These are phyloP conservation scores for Arvicanthis niloticus DNA, from an alignment of 2,113 vertebrate species.

Conservation along the genomic window DNA sequence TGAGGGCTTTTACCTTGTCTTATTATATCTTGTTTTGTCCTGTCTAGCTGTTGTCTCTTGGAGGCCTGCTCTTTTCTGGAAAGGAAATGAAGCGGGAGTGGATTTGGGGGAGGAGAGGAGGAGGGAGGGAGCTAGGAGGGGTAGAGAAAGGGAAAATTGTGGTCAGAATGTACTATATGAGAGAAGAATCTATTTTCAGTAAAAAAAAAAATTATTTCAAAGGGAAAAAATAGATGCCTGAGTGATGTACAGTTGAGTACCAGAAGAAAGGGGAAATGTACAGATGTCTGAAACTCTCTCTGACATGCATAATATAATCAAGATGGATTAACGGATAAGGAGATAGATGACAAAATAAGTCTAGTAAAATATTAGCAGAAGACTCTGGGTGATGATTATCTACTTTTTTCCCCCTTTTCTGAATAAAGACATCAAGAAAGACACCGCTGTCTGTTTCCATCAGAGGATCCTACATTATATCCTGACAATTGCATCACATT, in stretches of 20 bases:
- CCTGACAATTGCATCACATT: background rate
- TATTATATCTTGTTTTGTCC: background rate
- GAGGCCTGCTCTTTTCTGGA: background rate
- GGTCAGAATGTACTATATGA: background rate
- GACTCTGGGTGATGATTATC: background rate
- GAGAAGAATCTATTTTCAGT: background rate
- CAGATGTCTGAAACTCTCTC: background rate
- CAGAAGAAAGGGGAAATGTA: background rate
- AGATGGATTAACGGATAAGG: background rate
- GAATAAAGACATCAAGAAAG: conserved; percentile 14
- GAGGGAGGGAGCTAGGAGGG: no score
- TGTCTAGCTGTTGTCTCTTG: background rate
- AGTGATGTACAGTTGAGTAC: background rate
- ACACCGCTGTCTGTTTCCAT: background rate
- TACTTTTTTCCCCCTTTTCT: background rate
- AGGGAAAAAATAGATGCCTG: background rate
- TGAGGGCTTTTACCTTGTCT: background rate
- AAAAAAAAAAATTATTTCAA: background rate
- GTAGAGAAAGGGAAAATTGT: background rate
- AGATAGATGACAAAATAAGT: conserved; percentile 10
- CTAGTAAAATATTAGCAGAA: background rate
- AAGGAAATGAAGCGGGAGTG: background rate
- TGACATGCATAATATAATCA: conserved; percentile 16
- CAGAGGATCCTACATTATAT: background rate
- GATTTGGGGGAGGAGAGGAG: background rate